Conservation (phyloP, 2,888 invertebrate genomes). For the Drosophila suboccidentalis region DNA sequence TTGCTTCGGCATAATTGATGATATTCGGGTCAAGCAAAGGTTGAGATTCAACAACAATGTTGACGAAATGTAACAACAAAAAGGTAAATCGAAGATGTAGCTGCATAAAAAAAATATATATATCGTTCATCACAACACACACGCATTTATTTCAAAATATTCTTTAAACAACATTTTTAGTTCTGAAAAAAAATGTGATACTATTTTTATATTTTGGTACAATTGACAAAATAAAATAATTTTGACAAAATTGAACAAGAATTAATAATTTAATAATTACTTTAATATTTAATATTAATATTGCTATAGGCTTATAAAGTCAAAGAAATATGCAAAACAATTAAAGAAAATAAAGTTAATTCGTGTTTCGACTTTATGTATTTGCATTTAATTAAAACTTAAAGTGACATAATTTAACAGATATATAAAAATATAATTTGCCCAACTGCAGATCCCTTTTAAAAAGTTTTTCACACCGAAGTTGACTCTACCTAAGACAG, state of each 20-base stretch:
- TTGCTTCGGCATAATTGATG: constrained; percentile 59
- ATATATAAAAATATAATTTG: background rate
- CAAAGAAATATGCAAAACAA: too few species aligned
- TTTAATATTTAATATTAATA: too few species aligned
- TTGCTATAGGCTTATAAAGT: too few species aligned
- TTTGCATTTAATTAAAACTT: background rate
- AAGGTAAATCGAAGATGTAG: background rate
- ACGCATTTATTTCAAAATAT: background rate
- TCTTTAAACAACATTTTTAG: background rate
- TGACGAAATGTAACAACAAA: constrained; percentile 9
- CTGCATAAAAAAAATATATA: background rate
- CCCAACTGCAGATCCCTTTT: background rate
- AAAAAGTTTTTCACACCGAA: background rate
- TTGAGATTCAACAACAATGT: constrained; percentile 19
- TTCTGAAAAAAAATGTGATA: too few species aligned
- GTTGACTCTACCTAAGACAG: too few species aligned
- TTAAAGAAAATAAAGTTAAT: background rate
- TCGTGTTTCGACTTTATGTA: background rate
- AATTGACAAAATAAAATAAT: too few species aligned
- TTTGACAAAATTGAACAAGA: too few species aligned
- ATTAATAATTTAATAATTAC: too few species aligned
- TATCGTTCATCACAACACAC: background rate
- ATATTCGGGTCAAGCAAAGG: constrained; percentile 41
- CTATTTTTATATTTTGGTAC: too few species aligned
- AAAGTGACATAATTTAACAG: background rate